Evolutionary conservation across 1,140 invertebrate species (phyloP), one percentile per base, ranked within the genome.

Genomic region (Cepaea nemoralis): DNA sequence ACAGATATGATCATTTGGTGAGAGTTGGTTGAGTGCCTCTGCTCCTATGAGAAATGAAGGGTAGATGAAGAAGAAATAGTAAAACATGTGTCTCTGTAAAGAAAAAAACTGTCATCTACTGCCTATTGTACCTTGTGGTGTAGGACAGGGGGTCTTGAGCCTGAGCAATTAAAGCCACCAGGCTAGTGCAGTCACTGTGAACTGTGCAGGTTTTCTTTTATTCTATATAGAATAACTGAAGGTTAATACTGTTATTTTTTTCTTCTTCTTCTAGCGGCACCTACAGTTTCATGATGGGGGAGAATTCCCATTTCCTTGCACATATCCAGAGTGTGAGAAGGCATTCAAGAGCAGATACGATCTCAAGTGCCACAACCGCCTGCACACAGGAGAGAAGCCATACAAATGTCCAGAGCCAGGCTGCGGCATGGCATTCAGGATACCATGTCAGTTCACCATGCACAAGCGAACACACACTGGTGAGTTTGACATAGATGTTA

Each of bases 251-350:
- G 5, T 71, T 71, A 10, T 35, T 71, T 14, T 33, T 33, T n/a
- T 10, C 63, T 27, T 33, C 12, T 33, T 33, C 24, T 8, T 27
- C 8, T 10, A 77, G 75, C 27, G 75, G 8, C 75, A 77, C 39
- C 75, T 77, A 22, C 48, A 77, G 22, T 77, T 77, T 42, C 75
- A 77, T 77, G 75, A 77, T 77, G 75, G 75, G 3, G 75, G 75
- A 63, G 50, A 77, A 22, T 63, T 77, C 55, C 75, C 75, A 77
- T 77, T 59, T 40, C 75, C 75, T 1, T 77, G 75, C 33, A 59
- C 75, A 35, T 63, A 77, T 24, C 55, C 75, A 35, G 75, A 63
- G 2, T 77, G 75, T 77, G 75, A 40, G 39, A 77, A 77, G 50
- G 48, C 75, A 31, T 77, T 77, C n/a, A 77, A 77, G 31, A 77